Evolutionary conservation across 2,797 vertebrate species (phyloP).

Genomic region (Pipistrellus pygmaeus): DNA sequence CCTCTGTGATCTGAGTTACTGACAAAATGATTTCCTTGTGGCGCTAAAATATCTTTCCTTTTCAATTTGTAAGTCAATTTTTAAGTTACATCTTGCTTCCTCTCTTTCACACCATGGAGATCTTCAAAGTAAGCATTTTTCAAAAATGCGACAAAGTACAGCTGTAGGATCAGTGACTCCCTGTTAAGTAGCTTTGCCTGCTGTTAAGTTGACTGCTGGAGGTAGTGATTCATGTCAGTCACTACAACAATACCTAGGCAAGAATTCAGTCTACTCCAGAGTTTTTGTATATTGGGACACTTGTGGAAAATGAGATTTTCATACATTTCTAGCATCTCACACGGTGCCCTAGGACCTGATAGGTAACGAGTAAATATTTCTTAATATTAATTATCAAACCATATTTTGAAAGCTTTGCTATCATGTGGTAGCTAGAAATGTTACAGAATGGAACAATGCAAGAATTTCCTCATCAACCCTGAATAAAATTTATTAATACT

Average conservation of each 20-base stretch:
- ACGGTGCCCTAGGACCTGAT: slow-evolving; percentile 27
- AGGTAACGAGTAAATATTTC: slow-evolving; percentile 9
- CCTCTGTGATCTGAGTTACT: slow-evolving; percentile 5
- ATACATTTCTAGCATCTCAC: neutral
- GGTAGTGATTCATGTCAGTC: slow-evolving; percentile 76
- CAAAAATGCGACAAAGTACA: slow-evolving; percentile 72
- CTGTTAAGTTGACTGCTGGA: slow-evolving; percentile 75
- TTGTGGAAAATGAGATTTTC: slow-evolving; percentile 37
- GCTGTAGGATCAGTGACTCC: slow-evolving; percentile 71
- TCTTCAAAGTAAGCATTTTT: slow-evolving; percentile 78
- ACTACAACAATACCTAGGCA: slow-evolving; percentile 68
- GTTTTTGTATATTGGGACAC: neutral
- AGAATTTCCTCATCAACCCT: slow-evolving; percentile 20
- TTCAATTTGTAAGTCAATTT: slow-evolving; percentile 41
- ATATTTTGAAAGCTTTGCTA: slow-evolving; percentile 55
- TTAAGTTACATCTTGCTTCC: neutral
- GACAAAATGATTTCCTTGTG: slow-evolving; percentile 29
- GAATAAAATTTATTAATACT: slow-evolving; percentile 61
- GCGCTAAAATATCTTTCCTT: slow-evolving; percentile 29
- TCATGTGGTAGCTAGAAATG: neutral
- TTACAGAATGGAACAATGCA: neutral
- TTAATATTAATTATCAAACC: slow-evolving; percentile 10
- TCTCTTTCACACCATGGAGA: slow-evolving; percentile 28
- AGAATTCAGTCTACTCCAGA: slow-evolving; percentile 22
- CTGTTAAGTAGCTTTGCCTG: slow-evolving; percentile 64